Conservation (phyloP, 2,113 vertebrate genomes). For the Misgurnus mizolepis region DNA sequence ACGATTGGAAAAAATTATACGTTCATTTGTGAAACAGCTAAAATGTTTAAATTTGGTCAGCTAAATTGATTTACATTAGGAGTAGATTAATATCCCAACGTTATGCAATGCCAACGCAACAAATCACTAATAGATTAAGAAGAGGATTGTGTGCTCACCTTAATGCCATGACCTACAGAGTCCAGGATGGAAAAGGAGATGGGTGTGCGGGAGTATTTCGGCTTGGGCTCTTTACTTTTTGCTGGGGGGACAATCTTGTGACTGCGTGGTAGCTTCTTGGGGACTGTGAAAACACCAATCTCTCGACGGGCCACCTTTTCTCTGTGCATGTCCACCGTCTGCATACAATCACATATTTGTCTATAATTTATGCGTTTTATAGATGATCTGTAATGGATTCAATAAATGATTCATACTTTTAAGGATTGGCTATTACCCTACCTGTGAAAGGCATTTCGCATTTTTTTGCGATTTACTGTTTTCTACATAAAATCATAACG, state of each 20-base stretch:
- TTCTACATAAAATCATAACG: no score
- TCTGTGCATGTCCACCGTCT: constrained; percentile 86
- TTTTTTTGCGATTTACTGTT: no score
- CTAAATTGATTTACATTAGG: neutral
- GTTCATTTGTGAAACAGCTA: no score
- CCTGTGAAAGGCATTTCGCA: no score
- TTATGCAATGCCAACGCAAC: neutral
- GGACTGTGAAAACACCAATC: constrained; percentile 74
- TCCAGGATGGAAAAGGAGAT: constrained; percentile 84
- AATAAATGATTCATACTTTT: no score
- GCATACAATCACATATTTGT: constrained; percentile 33
- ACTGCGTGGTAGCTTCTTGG: constrained; percentile 63
- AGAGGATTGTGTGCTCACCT: constrained; percentile 70
- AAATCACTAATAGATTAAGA: neutral
- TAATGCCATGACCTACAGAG: constrained; percentile 82
- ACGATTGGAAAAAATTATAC: neutral
- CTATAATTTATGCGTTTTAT: no score
- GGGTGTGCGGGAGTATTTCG: constrained; percentile 77
- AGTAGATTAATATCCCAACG: neutral
- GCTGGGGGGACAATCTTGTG: constrained; percentile 71
- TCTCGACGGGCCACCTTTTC: constrained; percentile 87
- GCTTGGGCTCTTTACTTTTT: constrained; percentile 60
- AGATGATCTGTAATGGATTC: no score
- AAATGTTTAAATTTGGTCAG: neutral
- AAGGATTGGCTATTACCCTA: no score